Evolutionary conservation across 2,888 invertebrate genomes (phyloP).

Genomic region (Vesta saturnalis): DNA sequence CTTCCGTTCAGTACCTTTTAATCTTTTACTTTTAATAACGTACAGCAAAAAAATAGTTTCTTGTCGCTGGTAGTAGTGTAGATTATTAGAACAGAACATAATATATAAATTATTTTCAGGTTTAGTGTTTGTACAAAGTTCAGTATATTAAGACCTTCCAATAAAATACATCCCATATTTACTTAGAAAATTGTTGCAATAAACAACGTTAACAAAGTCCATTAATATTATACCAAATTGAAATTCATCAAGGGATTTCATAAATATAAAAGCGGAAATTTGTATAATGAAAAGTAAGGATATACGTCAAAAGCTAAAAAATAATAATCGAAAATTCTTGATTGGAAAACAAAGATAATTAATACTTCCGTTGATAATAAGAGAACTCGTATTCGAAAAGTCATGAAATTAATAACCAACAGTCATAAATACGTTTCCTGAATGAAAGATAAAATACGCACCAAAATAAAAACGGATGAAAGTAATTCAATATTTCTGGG

Average conservation of each 20-base stretch:
- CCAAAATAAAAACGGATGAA: conserved; percentile 36
- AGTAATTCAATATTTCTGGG: conserved; percentile 39
- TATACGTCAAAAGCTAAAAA: conserved; percentile 8
- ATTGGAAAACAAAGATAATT: conserved; percentile 27
- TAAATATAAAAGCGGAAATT: not conserved
- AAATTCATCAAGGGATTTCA: not conserved
- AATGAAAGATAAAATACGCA: conserved; percentile 29
- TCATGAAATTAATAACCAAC: conserved; percentile 38
- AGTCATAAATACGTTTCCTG: conserved; percentile 31
- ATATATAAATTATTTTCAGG: too few relatives aligned
- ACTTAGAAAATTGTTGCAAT: too few relatives aligned
- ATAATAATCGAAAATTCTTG: not conserved
- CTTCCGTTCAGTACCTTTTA: too few relatives aligned
- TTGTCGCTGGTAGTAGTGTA: too few relatives aligned
- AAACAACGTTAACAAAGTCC: too few relatives aligned
- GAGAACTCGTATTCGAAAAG: conserved; percentile 28
- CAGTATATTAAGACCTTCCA: too few relatives aligned
- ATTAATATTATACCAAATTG: not conserved
- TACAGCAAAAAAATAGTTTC: too few relatives aligned
- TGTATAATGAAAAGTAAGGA: not conserved
- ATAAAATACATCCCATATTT: too few relatives aligned
- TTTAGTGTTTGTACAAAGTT: too few relatives aligned
- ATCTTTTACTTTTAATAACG: too few relatives aligned
- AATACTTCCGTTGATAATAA: conserved; percentile 31
- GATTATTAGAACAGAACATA: too few relatives aligned